Percentiles rank a stretch among this genome's conserved stretches.
Conservation (phyloP, 1,140 invertebrate genomes). For the Cecropterus lyciades region DNA sequence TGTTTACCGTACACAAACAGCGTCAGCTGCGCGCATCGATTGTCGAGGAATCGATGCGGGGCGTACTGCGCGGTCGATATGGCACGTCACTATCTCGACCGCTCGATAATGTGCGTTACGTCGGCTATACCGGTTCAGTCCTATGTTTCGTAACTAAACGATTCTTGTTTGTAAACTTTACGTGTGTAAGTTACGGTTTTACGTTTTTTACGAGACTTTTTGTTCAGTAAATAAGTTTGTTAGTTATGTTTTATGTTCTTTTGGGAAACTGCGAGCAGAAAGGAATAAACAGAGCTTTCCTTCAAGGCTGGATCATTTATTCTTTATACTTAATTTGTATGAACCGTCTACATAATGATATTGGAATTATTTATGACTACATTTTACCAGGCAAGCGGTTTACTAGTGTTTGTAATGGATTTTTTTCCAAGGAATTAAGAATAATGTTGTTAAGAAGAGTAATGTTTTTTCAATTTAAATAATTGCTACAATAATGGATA, state of each 20-base stretch:
- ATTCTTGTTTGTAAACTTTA: neutral
- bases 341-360: too few species aligned
- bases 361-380: too few species aligned
- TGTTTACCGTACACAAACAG: slow-evolving; percentile 63
- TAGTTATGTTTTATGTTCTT: neutral
- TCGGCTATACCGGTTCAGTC: slow-evolving; percentile 1
- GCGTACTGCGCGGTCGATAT: slow-evolving; percentile 56
- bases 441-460: too few species aligned
- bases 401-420: too few species aligned
- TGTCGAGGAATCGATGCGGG: slow-evolving; percentile 60
- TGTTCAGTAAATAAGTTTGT: neutral
- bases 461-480: too few species aligned
- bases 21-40: slow-evolving; percentile 71
- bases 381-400: too few species aligned
- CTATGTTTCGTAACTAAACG: neutral
- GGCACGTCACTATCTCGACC: slow-evolving; percentile 49
- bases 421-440: too few species aligned
- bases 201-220: neutral
- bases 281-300: too few species aligned
- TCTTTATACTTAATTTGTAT: too few species aligned
- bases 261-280: too few species aligned
- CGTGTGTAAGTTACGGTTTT: neutral
- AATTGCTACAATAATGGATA: too few species aligned
- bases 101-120: slow-evolving; percentile 3
- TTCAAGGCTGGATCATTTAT: too few species aligned